phyloP scores from a whole-genome alignment of 2,888 invertebrate genomes.

The Limnephilus auricula region DNA sequence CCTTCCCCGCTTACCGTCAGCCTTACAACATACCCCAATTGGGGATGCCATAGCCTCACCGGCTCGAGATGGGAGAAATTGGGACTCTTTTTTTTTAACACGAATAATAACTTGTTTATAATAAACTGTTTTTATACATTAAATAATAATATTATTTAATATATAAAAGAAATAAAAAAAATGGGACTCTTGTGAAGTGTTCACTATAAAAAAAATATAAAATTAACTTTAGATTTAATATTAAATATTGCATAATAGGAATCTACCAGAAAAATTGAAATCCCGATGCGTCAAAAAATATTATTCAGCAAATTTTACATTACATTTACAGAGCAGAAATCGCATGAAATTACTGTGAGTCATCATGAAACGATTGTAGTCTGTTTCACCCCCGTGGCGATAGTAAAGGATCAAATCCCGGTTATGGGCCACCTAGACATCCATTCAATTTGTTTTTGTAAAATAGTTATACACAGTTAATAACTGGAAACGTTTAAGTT shows the following conservation, averaged over 20 bases:
- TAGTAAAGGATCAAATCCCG: not conserved
- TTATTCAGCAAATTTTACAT: not conserved
- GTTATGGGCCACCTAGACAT: not conserved
- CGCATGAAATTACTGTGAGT: constrained; percentile 7
- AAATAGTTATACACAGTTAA: not conserved
- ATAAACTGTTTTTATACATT: too few relatives aligned
- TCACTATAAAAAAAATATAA: too few relatives aligned
- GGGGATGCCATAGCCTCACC: too few relatives aligned
- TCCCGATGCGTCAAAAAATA: not conserved
- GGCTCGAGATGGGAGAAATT: too few relatives aligned
- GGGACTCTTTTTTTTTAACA: too few relatives aligned
- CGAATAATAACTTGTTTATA: too few relatives aligned
- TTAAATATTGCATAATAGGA: not conserved
- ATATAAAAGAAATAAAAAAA: too few relatives aligned
- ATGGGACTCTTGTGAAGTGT: too few relatives aligned
- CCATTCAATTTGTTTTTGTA: not conserved
- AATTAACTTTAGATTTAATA: not conserved
- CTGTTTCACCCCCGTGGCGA: not conserved
- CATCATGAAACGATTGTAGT: constrained; percentile 3
- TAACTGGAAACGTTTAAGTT: too few relatives aligned
- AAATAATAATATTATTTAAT: too few relatives aligned
- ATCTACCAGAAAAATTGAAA: not conserved
- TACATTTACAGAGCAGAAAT: not conserved
- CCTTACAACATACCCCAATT: too few relatives aligned
- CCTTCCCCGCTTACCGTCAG: too few relatives aligned